These are phyloP conservation scores for Hyles vespertilio DNA, from an alignment of 1,140 invertebrate genomes.

Conservation along the genomic window DNA sequence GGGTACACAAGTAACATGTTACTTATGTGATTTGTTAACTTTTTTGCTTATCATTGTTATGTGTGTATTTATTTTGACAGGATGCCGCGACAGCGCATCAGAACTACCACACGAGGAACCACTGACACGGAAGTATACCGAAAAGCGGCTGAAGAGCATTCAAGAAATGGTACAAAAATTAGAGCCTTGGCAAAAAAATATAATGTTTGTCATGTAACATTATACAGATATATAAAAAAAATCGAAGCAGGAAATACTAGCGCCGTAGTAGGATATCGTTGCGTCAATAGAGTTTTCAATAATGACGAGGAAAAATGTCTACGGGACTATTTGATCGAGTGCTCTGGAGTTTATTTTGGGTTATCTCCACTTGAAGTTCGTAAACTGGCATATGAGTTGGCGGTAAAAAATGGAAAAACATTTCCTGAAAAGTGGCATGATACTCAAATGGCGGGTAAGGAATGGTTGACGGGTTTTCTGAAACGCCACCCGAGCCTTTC, in stretches of 20 bases:
- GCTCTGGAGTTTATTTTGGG: too few species aligned
- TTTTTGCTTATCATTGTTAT: constrained; percentile 2
- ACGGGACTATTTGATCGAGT: too few species aligned
- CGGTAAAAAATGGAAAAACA: too few species aligned
- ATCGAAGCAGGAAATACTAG: constrained; percentile 22
- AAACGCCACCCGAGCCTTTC: too few species aligned
- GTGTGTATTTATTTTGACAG: constrained; percentile 12
- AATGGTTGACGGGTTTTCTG: too few species aligned
- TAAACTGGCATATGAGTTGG: too few species aligned
- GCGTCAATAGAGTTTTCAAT: too few species aligned
- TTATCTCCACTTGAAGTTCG: too few species aligned
- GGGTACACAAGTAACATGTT: constrained; percentile 22
- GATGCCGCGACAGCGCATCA: constrained; percentile 9
- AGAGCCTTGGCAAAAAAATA: constrained; percentile 26
- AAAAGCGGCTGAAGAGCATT: constrained; percentile 31
- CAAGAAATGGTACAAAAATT: constrained; percentile 19
- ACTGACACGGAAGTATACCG: constrained; percentile 23
- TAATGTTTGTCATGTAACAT: constrained; percentile 27
- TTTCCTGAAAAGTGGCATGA: too few species aligned
- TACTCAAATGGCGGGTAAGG: too few species aligned
- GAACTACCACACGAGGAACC: constrained; percentile 20
- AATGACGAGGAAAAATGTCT: too few species aligned
- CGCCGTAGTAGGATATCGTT: constrained; percentile 20
- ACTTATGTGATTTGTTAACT: constrained; percentile 11
- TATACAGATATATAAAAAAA: constrained; percentile 27